Percentiles rank a stretch among this genome's conserved stretches.
These are phyloP conservation scores for Homarus americanus DNA, from an alignment of 1,140 invertebrate species.

Conservation along the genomic window DNA sequence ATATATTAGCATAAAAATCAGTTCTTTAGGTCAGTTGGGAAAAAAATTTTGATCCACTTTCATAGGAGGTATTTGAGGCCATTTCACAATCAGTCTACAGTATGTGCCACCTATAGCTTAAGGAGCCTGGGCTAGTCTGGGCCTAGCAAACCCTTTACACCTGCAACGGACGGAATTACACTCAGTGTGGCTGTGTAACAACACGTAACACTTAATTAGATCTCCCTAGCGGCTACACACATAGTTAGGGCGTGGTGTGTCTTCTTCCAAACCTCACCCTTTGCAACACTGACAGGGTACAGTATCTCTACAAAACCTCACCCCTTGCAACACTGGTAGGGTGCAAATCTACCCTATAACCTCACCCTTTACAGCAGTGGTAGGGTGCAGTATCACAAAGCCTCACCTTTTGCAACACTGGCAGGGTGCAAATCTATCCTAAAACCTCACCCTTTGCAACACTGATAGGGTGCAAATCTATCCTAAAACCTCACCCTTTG, in stretches of 20 bases:
- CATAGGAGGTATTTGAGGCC: not conserved
- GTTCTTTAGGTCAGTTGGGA: not conserved
- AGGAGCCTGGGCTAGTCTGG: conserved; percentile 40
- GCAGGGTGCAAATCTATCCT: too few species aligned
- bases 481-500: conserved; percentile 30
- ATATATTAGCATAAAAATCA: too few species aligned
- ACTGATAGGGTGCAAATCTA: too few species aligned
- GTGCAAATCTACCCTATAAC: too few species aligned
- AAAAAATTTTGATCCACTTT: not conserved
- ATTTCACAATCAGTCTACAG: not conserved
- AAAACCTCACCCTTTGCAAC: too few species aligned
- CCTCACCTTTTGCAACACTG: too few species aligned
- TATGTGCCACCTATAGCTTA: conserved; percentile 11
- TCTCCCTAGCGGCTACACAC: conserved; percentile 51
- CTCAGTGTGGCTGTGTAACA: conserved; percentile 66
- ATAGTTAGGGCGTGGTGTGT: conserved; percentile 18
- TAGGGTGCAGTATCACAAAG: too few species aligned
- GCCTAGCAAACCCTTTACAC: conserved; percentile 51
- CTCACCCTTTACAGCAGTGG: too few species aligned
- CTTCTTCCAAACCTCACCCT: conserved; percentile 17
- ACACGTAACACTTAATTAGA: conserved; percentile 49
- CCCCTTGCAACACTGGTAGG: too few species aligned
- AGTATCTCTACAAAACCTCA: too few species aligned
- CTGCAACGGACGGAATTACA: conserved; percentile 68
- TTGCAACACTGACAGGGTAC: too few species aligned